phyloP scores from a whole-genome alignment of 2,113 vertebrate genomes.

The Numenius arquata region DNA sequence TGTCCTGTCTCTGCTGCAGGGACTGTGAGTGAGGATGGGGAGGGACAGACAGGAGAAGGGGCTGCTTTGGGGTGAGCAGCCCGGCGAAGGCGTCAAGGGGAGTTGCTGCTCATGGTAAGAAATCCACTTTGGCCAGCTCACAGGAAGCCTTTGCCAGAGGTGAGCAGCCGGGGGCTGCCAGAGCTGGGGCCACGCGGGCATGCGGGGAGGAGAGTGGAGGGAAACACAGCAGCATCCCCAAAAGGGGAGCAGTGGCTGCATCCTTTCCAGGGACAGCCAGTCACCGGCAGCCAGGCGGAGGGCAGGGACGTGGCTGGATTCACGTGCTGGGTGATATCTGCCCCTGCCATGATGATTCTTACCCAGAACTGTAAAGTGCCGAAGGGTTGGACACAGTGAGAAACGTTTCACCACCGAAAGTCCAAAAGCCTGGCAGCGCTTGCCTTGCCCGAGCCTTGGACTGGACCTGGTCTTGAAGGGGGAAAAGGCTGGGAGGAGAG shows the following conservation, averaged over 20 bases:
- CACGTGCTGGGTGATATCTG: neutral
- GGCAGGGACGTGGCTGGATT: rapidly evolving
- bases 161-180: neutral
- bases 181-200: neutral
- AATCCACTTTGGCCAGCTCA: neutral
- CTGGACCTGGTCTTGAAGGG: neutral
- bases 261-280: rapidly evolving
- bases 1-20: neutral
- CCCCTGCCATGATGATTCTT: rapidly evolving
- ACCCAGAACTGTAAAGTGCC: neutral
- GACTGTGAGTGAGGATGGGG: rapidly evolving
- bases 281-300: rapidly evolving
- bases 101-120: neutral
- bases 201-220: neutral
- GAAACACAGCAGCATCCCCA: neutral
- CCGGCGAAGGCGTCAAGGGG: neutral
- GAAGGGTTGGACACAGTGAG: rapidly evolving
- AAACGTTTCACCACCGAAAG: rapidly evolving
- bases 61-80: neutral
- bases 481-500: neutral
- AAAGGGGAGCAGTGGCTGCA: neutral
- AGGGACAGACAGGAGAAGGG: neutral
- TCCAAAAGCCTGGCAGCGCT: rapidly evolving
- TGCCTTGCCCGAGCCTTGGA: neutral
- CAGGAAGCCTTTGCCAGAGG: neutral